phyloP scores from a whole-genome alignment of 2,797 vertebrate genomes.

The Eulemur coronatus region DNA sequence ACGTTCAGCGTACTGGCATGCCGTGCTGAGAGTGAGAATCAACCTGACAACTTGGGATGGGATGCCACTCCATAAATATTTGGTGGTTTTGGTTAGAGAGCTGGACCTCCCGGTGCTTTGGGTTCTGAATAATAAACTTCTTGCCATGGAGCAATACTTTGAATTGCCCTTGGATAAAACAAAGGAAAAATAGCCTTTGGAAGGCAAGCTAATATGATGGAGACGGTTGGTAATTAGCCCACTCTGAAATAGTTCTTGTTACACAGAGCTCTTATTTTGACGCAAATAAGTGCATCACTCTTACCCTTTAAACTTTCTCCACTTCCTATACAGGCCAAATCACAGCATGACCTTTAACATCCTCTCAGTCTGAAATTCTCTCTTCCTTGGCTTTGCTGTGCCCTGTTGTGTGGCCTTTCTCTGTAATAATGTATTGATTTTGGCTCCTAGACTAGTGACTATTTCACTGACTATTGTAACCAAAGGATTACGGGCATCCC shows the following conservation, averaged over 20 bases:
- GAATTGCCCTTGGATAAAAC: conserved; percentile 30
- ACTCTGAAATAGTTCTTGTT: conserved; percentile 55
- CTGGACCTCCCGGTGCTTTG: background rate
- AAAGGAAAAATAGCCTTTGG: conserved; percentile 38
- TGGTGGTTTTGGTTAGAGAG: background rate
- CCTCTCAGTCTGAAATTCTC: conserved; percentile 38
- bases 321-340: conserved; percentile 57
- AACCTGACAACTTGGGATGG: background rate
- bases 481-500: background rate
- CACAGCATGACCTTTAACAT: conserved; percentile 71
- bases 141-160: background rate
- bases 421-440: conserved; percentile 68
- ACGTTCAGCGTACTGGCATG: background rate
- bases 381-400: conserved; percentile 29
- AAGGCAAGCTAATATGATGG: background rate
- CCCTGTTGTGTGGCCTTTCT: conserved; percentile 35
- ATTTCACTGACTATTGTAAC: conserved; percentile 39
- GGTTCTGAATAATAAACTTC: background rate
- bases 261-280: conserved; percentile 68
- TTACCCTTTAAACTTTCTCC: conserved; percentile 58
- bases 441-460: conserved; percentile 48
- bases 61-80: background rate
- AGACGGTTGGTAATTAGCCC: conserved; percentile 56
- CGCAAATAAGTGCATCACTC: conserved; percentile 68
- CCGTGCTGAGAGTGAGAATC: background rate